Conservation (phyloP, 1,140 invertebrate species). For the Phymorhynchus buccinoides region DNA sequence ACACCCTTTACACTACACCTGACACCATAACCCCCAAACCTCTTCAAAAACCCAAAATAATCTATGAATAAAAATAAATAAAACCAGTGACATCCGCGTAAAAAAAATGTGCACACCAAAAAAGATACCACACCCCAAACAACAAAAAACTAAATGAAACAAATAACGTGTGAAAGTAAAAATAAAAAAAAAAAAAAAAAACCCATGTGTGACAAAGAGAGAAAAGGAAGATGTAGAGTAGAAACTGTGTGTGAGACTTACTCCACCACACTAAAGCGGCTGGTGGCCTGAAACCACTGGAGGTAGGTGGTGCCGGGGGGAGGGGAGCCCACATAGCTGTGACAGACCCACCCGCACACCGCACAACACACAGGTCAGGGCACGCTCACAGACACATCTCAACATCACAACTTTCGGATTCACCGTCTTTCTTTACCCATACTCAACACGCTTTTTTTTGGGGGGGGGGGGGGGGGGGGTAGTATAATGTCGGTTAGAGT, state of each 20-base stretch:
- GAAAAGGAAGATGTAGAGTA: not conserved
- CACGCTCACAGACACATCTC: not conserved
- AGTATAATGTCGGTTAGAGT: too few species aligned
- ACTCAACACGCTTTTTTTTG: not conserved
- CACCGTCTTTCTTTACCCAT: not conserved
- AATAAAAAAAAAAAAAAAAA: slow-evolving; percentile 19
- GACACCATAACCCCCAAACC: not conserved
- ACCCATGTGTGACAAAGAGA: not conserved
- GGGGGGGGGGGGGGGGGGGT: too few species aligned
- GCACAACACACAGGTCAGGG: not conserved
- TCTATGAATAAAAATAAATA: not conserved
- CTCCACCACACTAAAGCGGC: slow-evolving; percentile 38
- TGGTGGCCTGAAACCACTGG: slow-evolving; percentile 39
- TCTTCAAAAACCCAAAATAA: not conserved
- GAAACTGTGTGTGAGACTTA: slow-evolving; percentile 25
- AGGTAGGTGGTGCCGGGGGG: slow-evolving; percentile 30
- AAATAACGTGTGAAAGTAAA: too few species aligned
- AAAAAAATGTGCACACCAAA: not conserved
- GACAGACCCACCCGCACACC: not conserved
- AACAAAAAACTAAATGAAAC: not conserved
- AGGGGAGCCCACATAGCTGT: slow-evolving; percentile 28
- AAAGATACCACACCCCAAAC: not conserved
- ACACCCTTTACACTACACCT: not conserved
- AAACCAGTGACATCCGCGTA: too few species aligned
- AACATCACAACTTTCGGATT: too few species aligned